A percentile compares a stretch with the other conserved stretches of the same genome.
Conservation (phyloP, 2,888 invertebrate species). For the Marasmarcha lunaedactyla region DNA sequence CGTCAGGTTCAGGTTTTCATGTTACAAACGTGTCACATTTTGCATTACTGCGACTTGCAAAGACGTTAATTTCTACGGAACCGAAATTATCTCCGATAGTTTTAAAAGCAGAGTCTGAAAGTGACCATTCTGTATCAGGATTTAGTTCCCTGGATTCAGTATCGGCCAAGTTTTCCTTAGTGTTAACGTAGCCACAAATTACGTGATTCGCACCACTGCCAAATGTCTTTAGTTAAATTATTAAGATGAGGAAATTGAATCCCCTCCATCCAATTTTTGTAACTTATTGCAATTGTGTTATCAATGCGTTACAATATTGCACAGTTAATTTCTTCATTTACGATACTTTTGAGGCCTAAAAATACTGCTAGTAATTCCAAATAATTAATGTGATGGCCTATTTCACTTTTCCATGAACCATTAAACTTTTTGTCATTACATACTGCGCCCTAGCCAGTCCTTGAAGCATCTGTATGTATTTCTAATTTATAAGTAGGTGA, state of each 20-base stretch:
- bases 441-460: slow-evolving; percentile 3
- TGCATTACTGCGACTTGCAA: slow-evolving; percentile 14
- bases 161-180: slow-evolving; percentile 18
- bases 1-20: slow-evolving; percentile 14
- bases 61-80: slow-evolving; percentile 12
- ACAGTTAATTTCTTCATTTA: slow-evolving; percentile 2
- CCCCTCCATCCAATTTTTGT: slow-evolving; percentile 13
- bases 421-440: background rate
- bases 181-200: slow-evolving; percentile 22
- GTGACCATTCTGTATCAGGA: slow-evolving; percentile 11
- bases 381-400: slow-evolving; percentile 4
- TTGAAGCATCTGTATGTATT: slow-evolving; percentile 4
- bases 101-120: slow-evolving; percentile 5
- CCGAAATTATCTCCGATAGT: slow-evolving; percentile 9
- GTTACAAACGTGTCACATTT: slow-evolving; percentile 11
- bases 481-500: slow-evolving; percentile 1
- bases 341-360: slow-evolving; percentile 4
- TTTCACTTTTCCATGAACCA: slow-evolving; percentile 1
- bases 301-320: slow-evolving; percentile 4
- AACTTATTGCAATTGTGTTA: slow-evolving; percentile 6
- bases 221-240: slow-evolving; percentile 11
- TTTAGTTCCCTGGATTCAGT: slow-evolving; percentile 16
- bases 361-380: slow-evolving; percentile 5
- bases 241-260: slow-evolving; percentile 14
- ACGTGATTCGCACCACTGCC: slow-evolving; percentile 18